A percentile compares a stretch with the other conserved stretches of the same genome.
phyloP scores from a whole-genome alignment of 2,888 invertebrate genomes.

The Conus canariensis region DNA sequence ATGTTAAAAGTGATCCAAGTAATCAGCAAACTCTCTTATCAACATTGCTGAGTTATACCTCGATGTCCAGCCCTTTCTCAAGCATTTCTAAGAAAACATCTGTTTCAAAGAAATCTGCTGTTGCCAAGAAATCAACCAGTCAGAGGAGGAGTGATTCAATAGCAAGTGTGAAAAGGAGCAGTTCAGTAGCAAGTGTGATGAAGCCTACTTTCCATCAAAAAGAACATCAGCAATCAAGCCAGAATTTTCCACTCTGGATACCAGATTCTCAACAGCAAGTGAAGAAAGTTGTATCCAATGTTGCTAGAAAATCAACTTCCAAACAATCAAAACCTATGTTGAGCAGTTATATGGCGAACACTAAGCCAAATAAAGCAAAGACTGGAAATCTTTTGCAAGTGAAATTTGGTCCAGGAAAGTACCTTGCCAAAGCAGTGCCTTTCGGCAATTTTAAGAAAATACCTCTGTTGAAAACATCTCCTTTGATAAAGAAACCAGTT shows the following conservation, averaged over 20 bases:
- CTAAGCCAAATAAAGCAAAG: not conserved
- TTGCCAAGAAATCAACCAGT: slow-evolving; percentile 6
- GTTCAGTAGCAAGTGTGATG: too few relatives aligned
- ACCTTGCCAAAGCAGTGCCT: not conserved
- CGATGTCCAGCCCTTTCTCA: not conserved
- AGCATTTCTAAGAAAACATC: not conserved
- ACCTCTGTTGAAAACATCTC: not conserved
- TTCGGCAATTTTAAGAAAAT: not conserved
- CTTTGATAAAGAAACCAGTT: not conserved
- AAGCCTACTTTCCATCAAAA: not conserved
- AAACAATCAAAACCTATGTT: not conserved
- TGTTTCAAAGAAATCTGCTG: not conserved
- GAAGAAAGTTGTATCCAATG: not conserved
- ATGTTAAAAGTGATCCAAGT: not conserved
- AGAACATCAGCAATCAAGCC: not conserved
- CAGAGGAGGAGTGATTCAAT: not conserved
- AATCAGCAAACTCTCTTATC: not conserved
- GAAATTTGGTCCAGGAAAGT: slow-evolving; percentile 3
- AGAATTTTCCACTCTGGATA: not conserved
- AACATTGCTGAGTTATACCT: not conserved
- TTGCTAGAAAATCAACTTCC: slow-evolving; percentile 25
- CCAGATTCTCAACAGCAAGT: not conserved
- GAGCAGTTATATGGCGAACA: not conserved
- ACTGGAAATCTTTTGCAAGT: slow-evolving; percentile 9
- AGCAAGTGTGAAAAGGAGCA: too few relatives aligned